phyloP scores from a whole-genome alignment of 2,113 vertebrate genomes.

The Agapornis roseicollis region DNA sequence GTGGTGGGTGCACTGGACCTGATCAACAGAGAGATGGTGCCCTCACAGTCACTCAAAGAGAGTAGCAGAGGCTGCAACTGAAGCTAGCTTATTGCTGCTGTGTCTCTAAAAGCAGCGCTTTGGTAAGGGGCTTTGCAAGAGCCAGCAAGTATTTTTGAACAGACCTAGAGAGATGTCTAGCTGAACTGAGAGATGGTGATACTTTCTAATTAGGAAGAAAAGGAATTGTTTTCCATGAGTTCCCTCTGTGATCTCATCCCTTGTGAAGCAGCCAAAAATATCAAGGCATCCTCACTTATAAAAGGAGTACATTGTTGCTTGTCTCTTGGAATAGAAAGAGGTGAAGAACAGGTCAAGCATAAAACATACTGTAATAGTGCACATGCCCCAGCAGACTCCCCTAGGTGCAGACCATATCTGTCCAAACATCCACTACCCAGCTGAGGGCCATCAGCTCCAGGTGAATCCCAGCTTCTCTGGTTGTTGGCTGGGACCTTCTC shows the following conservation, averaged over 20 bases:
- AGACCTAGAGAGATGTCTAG: background rate
- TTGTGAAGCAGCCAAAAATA: background rate
- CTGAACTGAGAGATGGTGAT: background rate
- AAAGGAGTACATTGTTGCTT: background rate
- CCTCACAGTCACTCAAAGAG: background rate
- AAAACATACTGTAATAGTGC: background rate
- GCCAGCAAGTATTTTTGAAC: background rate
- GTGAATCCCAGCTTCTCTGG: background rate
- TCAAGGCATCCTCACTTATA: background rate
- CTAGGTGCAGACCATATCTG: background rate
- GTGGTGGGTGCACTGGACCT: background rate
- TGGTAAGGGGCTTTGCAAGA: background rate
- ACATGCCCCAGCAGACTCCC: background rate
- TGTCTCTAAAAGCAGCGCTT: background rate
- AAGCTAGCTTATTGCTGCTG: background rate
- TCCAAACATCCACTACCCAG: background rate
- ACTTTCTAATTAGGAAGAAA: background rate
- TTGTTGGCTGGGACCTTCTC: background rate
- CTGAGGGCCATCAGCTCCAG: background rate
- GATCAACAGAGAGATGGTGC: background rate
- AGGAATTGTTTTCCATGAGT: background rate
- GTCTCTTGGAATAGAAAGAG: background rate
- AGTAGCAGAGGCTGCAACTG: background rate
- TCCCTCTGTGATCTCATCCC: background rate
- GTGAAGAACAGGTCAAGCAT: conserved; percentile 43